Conservation (phyloP, 2,888 invertebrate species). For the Erebia palarica region DNA sequence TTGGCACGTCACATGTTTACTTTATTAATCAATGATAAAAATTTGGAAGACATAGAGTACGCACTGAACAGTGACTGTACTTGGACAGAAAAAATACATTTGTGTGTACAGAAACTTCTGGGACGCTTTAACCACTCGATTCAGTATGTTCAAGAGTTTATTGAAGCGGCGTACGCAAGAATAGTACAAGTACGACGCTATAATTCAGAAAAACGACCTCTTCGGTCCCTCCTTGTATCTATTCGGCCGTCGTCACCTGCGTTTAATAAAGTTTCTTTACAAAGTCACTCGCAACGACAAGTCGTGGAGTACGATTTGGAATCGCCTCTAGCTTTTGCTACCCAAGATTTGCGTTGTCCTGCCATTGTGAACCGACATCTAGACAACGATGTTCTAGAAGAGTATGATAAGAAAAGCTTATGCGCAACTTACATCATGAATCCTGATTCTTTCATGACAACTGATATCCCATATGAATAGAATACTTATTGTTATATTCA, state of each 20-base stretch:
- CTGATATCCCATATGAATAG: too few species aligned
- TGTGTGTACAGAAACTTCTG: conserved; percentile 48
- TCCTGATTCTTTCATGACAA: not conserved
- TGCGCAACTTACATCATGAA: conserved; percentile 44
- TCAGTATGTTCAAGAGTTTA: conserved; percentile 52
- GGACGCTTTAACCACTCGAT: conserved; percentile 49
- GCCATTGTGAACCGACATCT: conserved; percentile 53
- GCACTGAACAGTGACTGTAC: conserved; percentile 24
- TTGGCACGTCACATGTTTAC: conserved; percentile 46
- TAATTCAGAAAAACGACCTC: conserved; percentile 32
- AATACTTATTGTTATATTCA: not conserved
- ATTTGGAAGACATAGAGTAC: conserved; percentile 37
- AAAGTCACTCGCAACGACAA: conserved; percentile 48
- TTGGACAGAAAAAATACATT: conserved; percentile 53
- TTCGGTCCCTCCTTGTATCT: conserved; percentile 51
- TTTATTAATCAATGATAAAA: conserved; percentile 41
- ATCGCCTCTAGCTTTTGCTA: conserved; percentile 43
- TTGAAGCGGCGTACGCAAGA: conserved; percentile 51
- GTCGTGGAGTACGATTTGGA: conserved; percentile 46
- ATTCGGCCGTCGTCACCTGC: conserved; percentile 40
- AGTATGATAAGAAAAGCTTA: conserved; percentile 46
- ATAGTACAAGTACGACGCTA: conserved; percentile 45
- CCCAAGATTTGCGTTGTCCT: conserved; percentile 48
- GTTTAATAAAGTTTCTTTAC: conserved; percentile 29
- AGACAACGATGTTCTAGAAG: conserved; percentile 43